These are phyloP conservation scores for Ridgeia piscesae DNA, from an alignment of 1,140 invertebrate genomes.

Conservation along the genomic window DNA sequence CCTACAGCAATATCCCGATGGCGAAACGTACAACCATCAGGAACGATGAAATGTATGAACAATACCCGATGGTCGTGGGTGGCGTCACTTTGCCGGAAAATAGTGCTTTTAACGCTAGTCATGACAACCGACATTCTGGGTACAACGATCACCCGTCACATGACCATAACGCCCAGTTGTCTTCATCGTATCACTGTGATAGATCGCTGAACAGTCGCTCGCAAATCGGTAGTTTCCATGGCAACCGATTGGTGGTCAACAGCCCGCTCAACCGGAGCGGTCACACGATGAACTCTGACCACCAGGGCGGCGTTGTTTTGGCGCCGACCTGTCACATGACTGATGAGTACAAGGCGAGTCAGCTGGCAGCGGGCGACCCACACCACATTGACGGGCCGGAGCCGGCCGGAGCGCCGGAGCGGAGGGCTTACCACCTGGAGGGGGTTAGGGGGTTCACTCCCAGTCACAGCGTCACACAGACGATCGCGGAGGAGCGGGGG, in stretches of 20 bases:
- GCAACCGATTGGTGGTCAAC: not conserved
- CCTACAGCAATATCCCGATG: conserved; percentile 24
- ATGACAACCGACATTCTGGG: not conserved
- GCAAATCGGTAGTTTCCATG: not conserved
- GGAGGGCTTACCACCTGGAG: not conserved
- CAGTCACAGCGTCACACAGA: not conserved
- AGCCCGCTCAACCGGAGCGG: not conserved
- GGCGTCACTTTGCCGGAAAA: not conserved
- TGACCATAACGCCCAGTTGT: not conserved
- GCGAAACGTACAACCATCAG: conserved; percentile 30
- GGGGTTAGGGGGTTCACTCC: not conserved
- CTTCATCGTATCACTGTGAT: not conserved
- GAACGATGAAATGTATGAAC: conserved; percentile 40
- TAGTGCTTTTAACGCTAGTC: conserved; percentile 7
- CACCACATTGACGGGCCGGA: not conserved
- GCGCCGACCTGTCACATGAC: not conserved
- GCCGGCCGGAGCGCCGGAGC: not conserved
- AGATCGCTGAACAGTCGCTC: not conserved
- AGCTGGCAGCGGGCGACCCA: not conserved
- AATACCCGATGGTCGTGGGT: not conserved
- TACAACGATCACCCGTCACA: not conserved
- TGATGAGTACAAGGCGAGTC: not conserved
- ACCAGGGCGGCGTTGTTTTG: not conserved
- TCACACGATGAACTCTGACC: not conserved
- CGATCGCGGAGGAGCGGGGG: not conserved